These are phyloP conservation scores for Andricus quercusramuli DNA, from an alignment of 2,888 invertebrate genomes.

Conservation along the genomic window DNA sequence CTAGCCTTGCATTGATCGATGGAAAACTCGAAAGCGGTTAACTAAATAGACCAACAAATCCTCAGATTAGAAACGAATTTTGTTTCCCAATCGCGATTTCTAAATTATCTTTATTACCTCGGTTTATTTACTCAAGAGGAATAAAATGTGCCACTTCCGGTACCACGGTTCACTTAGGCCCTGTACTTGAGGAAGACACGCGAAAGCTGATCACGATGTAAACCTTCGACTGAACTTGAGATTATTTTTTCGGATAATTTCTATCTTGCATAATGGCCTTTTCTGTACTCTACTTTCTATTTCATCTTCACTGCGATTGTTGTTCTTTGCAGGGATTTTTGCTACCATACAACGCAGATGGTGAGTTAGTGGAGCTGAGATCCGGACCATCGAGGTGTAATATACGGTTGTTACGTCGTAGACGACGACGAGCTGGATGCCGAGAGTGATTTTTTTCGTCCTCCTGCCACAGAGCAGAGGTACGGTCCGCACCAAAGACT, in stretches of 20 bases:
- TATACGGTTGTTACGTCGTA: too few relatives aligned
- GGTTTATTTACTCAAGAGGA: neutral
- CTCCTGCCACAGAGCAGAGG: neutral
- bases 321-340: slow-evolving; percentile 6
- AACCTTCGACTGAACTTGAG: slow-evolving; percentile 38
- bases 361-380: slow-evolving; percentile 9
- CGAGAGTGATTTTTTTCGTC: slow-evolving; percentile 17
- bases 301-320: slow-evolving; percentile 36
- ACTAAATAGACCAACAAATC: neutral
- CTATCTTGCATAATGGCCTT: slow-evolving; percentile 12
- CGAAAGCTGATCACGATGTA: slow-evolving; percentile 33
- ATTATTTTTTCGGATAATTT: slow-evolving; percentile 36
- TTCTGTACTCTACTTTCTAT: slow-evolving; percentile 25
- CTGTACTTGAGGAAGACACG: slow-evolving; percentile 27
- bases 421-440: neutral
- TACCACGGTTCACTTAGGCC: slow-evolving; percentile 29
- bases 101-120: neutral
- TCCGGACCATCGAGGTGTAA: neutral
- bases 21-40: neutral
- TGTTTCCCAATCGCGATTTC: neutral
- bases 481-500: neutral
- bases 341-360: neutral
- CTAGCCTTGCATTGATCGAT: neutral
- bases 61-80: neutral
- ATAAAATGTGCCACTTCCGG: slow-evolving; percentile 35